These are phyloP conservation scores for Oxytorus armatus DNA, from an alignment of 2,888 invertebrate genomes.

Conservation along the genomic window DNA sequence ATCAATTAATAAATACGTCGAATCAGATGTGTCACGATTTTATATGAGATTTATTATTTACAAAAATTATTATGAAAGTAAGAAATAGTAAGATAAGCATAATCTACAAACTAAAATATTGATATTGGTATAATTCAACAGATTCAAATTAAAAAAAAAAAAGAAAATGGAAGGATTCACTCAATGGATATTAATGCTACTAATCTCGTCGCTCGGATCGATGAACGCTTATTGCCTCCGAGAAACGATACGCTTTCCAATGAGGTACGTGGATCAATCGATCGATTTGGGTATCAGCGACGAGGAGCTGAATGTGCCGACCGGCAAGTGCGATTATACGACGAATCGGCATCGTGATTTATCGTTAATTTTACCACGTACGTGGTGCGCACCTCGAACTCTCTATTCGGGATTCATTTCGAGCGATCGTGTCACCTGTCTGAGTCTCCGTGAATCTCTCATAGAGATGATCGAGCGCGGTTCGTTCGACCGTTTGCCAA, in stretches of 20 bases:
- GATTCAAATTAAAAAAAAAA: not conserved
- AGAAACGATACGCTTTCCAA: constrained; percentile 61
- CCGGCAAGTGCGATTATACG: constrained; percentile 75
- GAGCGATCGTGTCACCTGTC: constrained; percentile 72
- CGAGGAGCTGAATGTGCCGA: constrained; percentile 70
- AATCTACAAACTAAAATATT: not conserved
- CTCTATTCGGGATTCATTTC: constrained; percentile 73
- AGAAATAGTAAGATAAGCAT: too few species aligned
- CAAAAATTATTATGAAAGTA: not conserved
- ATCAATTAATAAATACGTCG: too few species aligned
- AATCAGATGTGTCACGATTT: too few species aligned
- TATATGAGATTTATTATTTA: too few species aligned
- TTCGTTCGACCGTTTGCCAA: constrained; percentile 73
- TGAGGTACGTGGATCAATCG: constrained; percentile 70
- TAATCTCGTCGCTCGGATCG: constrained; percentile 17
- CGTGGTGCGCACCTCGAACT: constrained; percentile 59
- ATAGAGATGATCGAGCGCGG: constrained; percentile 71
- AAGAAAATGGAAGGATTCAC: constrained; percentile 22
- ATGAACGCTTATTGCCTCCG: not conserved
- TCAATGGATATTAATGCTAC: not conserved
- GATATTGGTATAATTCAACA: not conserved
- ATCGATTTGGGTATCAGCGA: constrained; percentile 70
- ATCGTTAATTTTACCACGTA: constrained; percentile 70
- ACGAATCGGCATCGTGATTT: constrained; percentile 65
- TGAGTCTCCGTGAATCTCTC: constrained; percentile 73